Percentiles rank a stretch among this genome's conserved stretches.
Conservation (phyloP, 2,113 vertebrate species). For the Pelecanus crispus region DNA sequence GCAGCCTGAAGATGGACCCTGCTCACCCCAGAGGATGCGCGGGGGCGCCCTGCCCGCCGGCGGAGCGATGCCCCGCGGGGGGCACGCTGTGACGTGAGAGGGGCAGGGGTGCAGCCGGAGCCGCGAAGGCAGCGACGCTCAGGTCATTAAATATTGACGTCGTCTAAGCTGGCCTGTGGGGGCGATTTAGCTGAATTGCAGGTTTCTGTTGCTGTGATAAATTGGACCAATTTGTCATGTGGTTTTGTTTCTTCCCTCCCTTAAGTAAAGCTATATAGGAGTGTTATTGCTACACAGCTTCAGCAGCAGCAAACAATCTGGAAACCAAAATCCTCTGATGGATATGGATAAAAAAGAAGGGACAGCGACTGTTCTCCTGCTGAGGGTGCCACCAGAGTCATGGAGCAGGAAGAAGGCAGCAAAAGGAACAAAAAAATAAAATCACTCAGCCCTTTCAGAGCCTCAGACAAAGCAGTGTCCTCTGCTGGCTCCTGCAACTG, state of each 20-base stretch:
- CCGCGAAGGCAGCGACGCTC: accelerated
- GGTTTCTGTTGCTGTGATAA: conserved; percentile 52
- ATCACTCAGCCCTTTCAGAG: neutral
- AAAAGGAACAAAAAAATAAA: neutral
- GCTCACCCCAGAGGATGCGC: neutral
- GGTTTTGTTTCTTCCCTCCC: conserved; percentile 23
- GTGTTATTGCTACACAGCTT: neutral
- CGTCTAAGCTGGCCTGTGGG: conserved; percentile 19
- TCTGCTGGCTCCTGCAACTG: neutral
- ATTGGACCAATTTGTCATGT: conserved; percentile 50
- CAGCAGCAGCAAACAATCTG: neutral
- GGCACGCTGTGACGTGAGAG: accelerated
- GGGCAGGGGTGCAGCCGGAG: neutral
- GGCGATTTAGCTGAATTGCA: conserved; percentile 42
- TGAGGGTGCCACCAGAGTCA: neutral
- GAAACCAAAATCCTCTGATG: neutral
- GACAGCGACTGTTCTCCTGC: neutral
- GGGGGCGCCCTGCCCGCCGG: neutral
- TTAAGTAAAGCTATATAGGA: neutral
- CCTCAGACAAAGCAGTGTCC: neutral
- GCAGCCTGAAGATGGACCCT: neutral
- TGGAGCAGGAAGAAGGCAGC: neutral
- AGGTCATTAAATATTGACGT: conserved; percentile 29
- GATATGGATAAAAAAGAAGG: conserved; percentile 2
- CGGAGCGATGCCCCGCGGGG: no score